Conservation (phyloP, 2,113 vertebrate genomes). For the Toxostoma redivivum region DNA sequence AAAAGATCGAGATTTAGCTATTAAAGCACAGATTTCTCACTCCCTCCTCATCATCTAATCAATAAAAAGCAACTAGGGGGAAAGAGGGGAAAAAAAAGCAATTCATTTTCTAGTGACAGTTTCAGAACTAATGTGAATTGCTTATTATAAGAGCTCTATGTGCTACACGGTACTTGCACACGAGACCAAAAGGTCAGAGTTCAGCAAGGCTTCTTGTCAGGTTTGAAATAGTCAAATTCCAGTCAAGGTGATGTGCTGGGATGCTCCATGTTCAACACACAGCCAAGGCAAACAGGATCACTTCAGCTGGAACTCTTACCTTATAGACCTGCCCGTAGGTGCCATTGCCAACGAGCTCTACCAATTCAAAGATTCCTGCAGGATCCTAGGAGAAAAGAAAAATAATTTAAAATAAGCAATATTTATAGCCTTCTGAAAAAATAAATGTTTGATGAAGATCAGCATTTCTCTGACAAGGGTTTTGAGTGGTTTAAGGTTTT, state of each 20-base stretch:
- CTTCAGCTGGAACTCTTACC: slow-evolving; percentile 72
- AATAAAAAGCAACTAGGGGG: slow-evolving; percentile 26
- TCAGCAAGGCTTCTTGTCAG: background rate
- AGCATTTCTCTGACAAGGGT: background rate
- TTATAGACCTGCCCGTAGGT: slow-evolving; percentile 98
- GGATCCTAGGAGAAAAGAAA: slow-evolving; percentile 82
- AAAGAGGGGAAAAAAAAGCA: background rate
- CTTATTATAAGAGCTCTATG: background rate
- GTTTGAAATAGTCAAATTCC: background rate
- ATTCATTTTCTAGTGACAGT: background rate
- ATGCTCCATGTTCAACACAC: background rate
- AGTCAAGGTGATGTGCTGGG: background rate
- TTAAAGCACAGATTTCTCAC: slow-evolving; percentile 26
- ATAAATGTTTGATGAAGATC: background rate
- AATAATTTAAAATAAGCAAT: background rate
- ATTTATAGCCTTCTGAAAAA: background rate
- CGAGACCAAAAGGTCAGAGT: background rate
- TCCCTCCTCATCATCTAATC: slow-evolving; percentile 32
- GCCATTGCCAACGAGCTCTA: slow-evolving; percentile 97
- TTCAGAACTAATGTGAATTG: background rate
- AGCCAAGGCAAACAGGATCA: background rate
- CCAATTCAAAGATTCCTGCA: slow-evolving; percentile 96
- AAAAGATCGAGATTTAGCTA: background rate
- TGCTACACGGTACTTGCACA: background rate
- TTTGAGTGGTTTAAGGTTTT: background rate